Percentiles rank a stretch among this genome's conserved stretches.
These are phyloP conservation scores for Poecilia latipinna DNA, from an alignment of 2,113 vertebrate genomes.

Conservation along the genomic window DNA sequence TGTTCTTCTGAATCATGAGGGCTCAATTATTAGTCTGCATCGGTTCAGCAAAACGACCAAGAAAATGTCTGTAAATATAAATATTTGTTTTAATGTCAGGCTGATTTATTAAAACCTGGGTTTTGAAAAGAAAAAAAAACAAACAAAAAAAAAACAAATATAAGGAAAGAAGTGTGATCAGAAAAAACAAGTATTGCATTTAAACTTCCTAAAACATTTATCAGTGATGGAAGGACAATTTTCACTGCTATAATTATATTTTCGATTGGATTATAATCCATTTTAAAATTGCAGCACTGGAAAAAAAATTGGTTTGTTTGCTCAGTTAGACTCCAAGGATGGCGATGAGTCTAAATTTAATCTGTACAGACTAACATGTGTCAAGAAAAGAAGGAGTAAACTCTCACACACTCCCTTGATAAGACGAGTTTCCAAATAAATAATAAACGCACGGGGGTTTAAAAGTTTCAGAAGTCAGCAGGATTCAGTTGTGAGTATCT, in stretches of 20 bases:
- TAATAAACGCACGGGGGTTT: too few species aligned
- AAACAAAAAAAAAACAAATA: background rate
- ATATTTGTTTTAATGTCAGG: background rate
- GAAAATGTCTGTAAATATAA: background rate
- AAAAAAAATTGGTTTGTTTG: background rate
- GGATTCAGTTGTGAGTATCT: background rate
- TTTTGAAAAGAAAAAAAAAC: background rate
- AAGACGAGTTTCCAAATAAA: background rate
- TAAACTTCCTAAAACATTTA: background rate
- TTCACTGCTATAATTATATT: background rate
- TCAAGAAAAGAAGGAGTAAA: background rate
- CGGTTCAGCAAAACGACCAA: background rate
- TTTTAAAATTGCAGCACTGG: background rate
- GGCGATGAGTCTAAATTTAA: background rate
- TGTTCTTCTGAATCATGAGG: background rate
- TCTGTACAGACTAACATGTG: too few species aligned
- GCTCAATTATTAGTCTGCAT: background rate
- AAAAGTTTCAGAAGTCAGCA: too few species aligned
- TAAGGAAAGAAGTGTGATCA: background rate
- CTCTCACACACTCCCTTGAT: background rate
- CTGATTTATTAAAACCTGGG: background rate
- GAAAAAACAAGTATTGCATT: background rate
- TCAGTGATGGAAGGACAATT: background rate
- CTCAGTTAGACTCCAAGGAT: background rate
- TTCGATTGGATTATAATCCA: too few species aligned